phyloP scores from a whole-genome alignment of 1,140 invertebrate species.

The Plectus sambesii region DNA sequence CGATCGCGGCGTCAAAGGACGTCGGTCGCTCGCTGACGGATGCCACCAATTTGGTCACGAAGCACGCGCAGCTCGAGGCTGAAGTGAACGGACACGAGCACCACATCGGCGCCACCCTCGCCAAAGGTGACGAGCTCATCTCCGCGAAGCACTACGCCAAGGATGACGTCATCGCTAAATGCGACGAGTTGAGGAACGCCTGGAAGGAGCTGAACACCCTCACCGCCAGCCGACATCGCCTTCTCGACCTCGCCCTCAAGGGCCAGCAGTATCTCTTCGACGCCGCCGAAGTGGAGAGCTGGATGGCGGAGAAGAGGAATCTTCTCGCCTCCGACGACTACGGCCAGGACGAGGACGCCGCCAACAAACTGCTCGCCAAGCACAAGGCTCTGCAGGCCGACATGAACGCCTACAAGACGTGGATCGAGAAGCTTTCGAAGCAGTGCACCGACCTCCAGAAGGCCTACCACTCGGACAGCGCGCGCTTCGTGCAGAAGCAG shows the following conservation, averaged over 20 bases:
- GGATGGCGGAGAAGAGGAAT: slow-evolving; percentile 75
- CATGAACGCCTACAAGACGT: slow-evolving; percentile 30
- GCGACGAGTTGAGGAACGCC: slow-evolving; percentile 46
- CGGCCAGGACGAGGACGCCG: slow-evolving; percentile 74
- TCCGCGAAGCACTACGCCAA: slow-evolving; percentile 64
- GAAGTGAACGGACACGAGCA: slow-evolving; percentile 70
- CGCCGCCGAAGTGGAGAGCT: slow-evolving; percentile 77
- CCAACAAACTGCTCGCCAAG: slow-evolving; percentile 76
- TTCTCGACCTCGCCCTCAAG: slow-evolving; percentile 29
- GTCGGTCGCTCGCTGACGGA: slow-evolving; percentile 67
- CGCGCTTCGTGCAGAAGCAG: slow-evolving; percentile 85
- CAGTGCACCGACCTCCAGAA: no score
- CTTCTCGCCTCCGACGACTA: slow-evolving; percentile 58
- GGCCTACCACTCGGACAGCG: no score
- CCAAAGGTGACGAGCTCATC: slow-evolving; percentile 57
- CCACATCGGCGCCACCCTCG: slow-evolving; percentile 67
- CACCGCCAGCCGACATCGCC: slow-evolving; percentile 19
- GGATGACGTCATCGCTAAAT: slow-evolving; percentile 54
- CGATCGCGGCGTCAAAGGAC: slow-evolving; percentile 62
- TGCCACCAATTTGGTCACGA: slow-evolving; percentile 78
- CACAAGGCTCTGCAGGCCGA: slow-evolving; percentile 61
- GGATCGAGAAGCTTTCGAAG: no score
- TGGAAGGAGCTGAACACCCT: slow-evolving; percentile 27
- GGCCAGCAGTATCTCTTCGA: slow-evolving; percentile 53
- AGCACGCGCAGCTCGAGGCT: slow-evolving; percentile 75